These are phyloP conservation scores for Trinectes maculatus DNA, from an alignment of 2,113 vertebrate genomes.

Conservation along the genomic window DNA sequence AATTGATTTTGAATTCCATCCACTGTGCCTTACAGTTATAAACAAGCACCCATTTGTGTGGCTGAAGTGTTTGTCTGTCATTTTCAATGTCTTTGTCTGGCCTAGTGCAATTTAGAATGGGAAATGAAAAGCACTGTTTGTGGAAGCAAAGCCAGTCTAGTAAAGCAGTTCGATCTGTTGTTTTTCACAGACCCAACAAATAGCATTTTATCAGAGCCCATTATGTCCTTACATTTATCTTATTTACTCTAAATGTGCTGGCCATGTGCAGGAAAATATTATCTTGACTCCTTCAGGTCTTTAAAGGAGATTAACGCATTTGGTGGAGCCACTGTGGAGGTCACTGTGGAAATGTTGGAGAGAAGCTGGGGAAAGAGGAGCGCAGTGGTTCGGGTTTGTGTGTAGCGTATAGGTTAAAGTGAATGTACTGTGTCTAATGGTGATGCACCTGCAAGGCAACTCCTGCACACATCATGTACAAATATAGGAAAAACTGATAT, in stretches of 20 bases:
- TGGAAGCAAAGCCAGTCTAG: slow-evolving; percentile 34
- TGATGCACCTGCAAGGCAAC: neutral
- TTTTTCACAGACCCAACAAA: slow-evolving; percentile 53
- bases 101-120: slow-evolving; percentile 55
- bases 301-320: slow-evolving; percentile 36
- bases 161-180: slow-evolving; percentile 68
- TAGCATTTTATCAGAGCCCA: slow-evolving; percentile 43
- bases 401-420: too few species aligned
- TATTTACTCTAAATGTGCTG: slow-evolving; percentile 36
- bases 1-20: slow-evolving; percentile 44
- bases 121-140: slow-evolving; percentile 65
- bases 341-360: neutral
- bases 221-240: slow-evolving; percentile 57
- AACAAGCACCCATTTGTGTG: slow-evolving; percentile 38
- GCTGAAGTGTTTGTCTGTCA: slow-evolving; percentile 31
- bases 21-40: slow-evolving; percentile 36
- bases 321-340: neutral
- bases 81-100: slow-evolving; percentile 30
- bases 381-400: neutral
- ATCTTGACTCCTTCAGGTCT: slow-evolving; percentile 32
- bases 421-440: too few species aligned
- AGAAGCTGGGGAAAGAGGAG: neutral
- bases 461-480: neutral
- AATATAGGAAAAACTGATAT: neutral
- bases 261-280: slow-evolving; percentile 40